Base-by-base conservation (phyloP, 2,113 vertebrate genomes). In the Pachycephala philippinensis region DNA sequence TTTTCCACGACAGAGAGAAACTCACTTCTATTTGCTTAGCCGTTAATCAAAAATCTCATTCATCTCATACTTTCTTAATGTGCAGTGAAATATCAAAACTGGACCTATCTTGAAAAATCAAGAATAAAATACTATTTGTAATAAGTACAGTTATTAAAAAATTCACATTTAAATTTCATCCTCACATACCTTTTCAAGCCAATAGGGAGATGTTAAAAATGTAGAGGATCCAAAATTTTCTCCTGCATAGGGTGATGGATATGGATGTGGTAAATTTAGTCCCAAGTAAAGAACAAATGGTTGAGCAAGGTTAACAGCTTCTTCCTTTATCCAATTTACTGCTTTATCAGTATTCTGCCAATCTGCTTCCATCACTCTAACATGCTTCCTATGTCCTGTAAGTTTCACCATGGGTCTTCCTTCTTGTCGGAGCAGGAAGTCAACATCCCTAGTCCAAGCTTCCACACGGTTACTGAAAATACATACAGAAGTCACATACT, bases 191-290 rank as follows among this genome's bases (percentile, higher is more conserved):
- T 98, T 99, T 97, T 97, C 96, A 68, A 99, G 99, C 99, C 99
- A 99, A 90, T 99, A 99, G 33, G 98, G 98, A 82, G 99, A 99
- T 9, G 99, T 99, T 31, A 97, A 98, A 98, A 99, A 99, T 19
- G 99, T 99, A 94, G 99, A 99, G 33, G 99, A 97, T 75, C 99
- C 99, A 89, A 98, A 99, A 35, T 98, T 98, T 83, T 99, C 98
- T 74, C 99, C 99, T 0, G 98, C 95, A 44, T 98, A 98, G 35
- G 98, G 97, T 28, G 99, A 99, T 84, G 96, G 98, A 94, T 99
- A 99, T 0, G 99, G 99, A 85, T 99, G 99, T 57, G 99, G 99
- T 65, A 99, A 97, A 97, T 99, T 99, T 71, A 99, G 98, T 39
- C 99, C 99, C 76, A 99, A 95, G 53, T 99, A 99, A 19, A 99